These are phyloP conservation scores for Acleris cristana DNA, from an alignment of 2,888 invertebrate genomes.

Conservation along the genomic window DNA sequence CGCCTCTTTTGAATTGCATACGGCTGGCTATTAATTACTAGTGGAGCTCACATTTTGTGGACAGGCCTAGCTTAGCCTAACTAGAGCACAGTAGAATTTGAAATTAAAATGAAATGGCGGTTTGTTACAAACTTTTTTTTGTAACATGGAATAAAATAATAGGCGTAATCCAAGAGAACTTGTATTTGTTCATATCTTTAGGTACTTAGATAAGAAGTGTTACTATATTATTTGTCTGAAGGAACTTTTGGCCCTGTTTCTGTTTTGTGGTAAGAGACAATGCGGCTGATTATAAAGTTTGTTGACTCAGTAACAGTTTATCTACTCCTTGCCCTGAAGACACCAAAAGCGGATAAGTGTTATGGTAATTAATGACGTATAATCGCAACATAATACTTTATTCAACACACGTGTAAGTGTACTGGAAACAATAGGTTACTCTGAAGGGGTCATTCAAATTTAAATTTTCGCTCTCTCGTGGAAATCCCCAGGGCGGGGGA, in stretches of 20 bases:
- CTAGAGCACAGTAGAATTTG: conserved; percentile 14
- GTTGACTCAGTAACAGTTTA: no score
- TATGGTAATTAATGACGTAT: conserved; percentile 23
- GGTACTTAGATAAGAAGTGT: no score
- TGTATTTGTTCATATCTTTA: no score
- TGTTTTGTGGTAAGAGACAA: no score
- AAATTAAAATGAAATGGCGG: not conserved
- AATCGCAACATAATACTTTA: conserved; percentile 21
- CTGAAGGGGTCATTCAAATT: conserved; percentile 77
- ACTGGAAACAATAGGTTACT: conserved; percentile 41
- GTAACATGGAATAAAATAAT: no score
- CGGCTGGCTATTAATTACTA: conserved; percentile 71
- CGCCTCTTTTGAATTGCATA: conserved; percentile 72
- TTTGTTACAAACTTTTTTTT: not conserved
- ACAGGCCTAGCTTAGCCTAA: conserved; percentile 7
- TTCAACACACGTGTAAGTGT: conserved; percentile 34
- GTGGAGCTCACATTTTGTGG: conserved; percentile 63
- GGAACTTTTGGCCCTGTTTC: no score
- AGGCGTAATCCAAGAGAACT: no score
- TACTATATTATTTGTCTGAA: no score
- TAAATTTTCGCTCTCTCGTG: conserved; percentile 78
- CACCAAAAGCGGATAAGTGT: not conserved
- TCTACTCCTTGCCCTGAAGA: no score
- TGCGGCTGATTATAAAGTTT: no score
- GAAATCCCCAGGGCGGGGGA: conserved; percentile 72